Evolutionary conservation across 2,888 invertebrate genomes (phyloP).

Genomic region (Tinea trinotella): DNA sequence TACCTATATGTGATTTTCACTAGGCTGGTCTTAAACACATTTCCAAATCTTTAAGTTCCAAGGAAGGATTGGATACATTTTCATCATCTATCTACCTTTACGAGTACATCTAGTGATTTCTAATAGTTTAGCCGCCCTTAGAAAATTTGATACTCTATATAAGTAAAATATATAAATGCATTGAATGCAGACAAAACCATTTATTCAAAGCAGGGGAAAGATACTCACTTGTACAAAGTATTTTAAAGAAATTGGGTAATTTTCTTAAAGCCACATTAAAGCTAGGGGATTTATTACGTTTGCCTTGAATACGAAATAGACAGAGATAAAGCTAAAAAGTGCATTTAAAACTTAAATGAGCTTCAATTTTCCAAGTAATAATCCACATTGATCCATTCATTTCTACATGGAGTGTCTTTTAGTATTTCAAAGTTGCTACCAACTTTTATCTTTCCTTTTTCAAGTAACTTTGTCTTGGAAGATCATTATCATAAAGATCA

Average conservation of each 20-base stretch:
- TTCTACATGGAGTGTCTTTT: not conserved
- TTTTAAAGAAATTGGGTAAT: conserved; percentile 17
- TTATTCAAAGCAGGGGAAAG: not conserved
- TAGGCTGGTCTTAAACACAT: no score
- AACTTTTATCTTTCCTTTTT: not conserved
- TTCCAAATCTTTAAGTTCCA: no score
- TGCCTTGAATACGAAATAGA: conserved; percentile 11
- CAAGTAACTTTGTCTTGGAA: not conserved
- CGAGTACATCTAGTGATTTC: no score
- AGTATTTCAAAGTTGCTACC: not conserved
- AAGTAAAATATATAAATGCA: no score
- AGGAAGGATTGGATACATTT: no score
- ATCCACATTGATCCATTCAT: not conserved
- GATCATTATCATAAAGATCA: conserved; percentile 11
- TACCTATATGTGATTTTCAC: no score
- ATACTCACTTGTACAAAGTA: no score
- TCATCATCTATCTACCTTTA: no score
- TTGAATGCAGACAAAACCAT: not conserved
- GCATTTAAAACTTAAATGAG: conserved; percentile 6
- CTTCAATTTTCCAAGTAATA: not conserved
- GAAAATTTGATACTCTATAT: no score
- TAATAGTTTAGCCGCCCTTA: no score
- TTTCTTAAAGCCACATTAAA: conserved; percentile 16
- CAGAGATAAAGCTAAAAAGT: conserved; percentile 5
- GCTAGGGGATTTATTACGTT: conserved; percentile 1